Evolutionary conservation across 92 coral and sea anemone species (phyloP), one percentile per base, ranked within the genome.

Genomic region (Palythoa caribaeorum): DNA sequence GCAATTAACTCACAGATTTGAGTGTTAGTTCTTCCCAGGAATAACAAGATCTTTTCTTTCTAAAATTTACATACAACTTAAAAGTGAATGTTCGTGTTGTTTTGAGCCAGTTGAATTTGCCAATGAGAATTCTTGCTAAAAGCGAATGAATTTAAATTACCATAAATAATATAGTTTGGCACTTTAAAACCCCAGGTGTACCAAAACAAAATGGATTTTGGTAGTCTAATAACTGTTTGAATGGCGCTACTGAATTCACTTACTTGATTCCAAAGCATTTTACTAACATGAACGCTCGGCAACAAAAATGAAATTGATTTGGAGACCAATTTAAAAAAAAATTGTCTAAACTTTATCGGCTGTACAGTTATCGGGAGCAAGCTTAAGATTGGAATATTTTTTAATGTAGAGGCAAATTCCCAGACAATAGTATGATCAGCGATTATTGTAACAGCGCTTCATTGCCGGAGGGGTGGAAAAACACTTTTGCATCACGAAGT

Each of bases 11-110:
- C 79, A 91, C 89, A 60, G 73, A 85, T 70, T 83, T 92, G 83
- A 78, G 62, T 86, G 59, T 88, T 88, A 65, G 86, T 90, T 89
- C 89, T 77, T 79, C 89, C 83, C 50, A 83, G 81, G 88, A 89
- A 91, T 88, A 93, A 93, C 88, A 83, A 92, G 87, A 85, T 86
- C 93, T 91, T 86, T 87, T 59, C 15, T 28, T 28, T 15, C 87
- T 2, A 76, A 85, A 91, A 93, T 93, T 93, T 95, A 87, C 96
- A 95, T 93, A 95, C 84, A 89, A 70, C 75, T 70, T 70, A 70
- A 35, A 37, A 78, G 59, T 70, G 55, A 50, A 77, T 83, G 57
- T 55, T 73, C 84, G 71, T 83, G 78, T 84, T 92, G 70, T 79
- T 78, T 70, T 37, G 36, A 52, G 60, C 79, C 57, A 54, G 74